Evolutionary conservation across 2,113 vertebrate species (phyloP).

Genomic region (Cervus canadensis): DNA sequence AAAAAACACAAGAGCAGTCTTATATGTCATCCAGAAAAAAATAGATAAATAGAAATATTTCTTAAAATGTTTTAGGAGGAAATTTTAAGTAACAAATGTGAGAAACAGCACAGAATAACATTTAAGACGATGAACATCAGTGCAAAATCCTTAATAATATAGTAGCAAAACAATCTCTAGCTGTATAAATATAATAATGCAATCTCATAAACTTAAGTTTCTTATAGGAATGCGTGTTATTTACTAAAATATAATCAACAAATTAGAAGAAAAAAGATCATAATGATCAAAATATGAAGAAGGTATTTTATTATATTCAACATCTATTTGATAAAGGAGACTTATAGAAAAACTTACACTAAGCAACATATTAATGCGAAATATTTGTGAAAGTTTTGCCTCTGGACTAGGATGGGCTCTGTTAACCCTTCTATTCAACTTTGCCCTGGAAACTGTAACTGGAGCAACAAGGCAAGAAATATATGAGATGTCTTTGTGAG

Average conservation of each 20-base stretch:
- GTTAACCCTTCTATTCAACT: background rate
- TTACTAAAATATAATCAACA: background rate
- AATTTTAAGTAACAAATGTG: background rate
- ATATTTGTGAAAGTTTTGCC: background rate
- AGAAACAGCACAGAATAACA: background rate
- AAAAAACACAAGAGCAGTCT: background rate
- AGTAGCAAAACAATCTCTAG: background rate
- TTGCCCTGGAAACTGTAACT: background rate
- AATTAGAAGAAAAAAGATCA: background rate
- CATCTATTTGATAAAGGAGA: background rate
- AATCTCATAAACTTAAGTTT: background rate
- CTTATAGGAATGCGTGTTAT: background rate
- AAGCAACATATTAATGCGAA: background rate
- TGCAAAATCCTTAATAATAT: background rate
- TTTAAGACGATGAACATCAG: background rate
- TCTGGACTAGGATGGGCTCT: background rate
- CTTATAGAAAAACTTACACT: background rate
- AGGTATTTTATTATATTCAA: background rate
- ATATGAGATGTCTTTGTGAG: background rate
- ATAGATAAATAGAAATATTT: background rate
- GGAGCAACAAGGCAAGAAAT: background rate
- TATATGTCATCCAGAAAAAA: background rate
- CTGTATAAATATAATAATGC: background rate
- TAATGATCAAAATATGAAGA: background rate
- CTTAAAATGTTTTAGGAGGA: background rate